These are phyloP conservation scores for Phrixothrix hirtus DNA, from an alignment of 2,888 invertebrate genomes.

Conservation along the genomic window DNA sequence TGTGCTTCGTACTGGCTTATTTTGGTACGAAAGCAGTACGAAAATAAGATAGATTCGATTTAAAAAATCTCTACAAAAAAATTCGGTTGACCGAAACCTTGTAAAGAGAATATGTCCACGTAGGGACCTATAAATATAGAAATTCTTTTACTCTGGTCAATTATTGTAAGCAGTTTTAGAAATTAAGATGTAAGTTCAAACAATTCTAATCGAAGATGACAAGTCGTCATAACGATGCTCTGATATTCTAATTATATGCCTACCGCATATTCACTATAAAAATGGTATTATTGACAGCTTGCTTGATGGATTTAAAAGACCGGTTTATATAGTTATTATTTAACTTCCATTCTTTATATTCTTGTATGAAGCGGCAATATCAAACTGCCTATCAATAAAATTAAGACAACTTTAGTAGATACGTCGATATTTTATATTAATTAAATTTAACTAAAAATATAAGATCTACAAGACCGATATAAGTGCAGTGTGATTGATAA, in stretches of 20 bases:
- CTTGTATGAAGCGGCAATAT: too few species aligned
- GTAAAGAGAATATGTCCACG: too few species aligned
- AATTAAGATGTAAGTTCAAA: not conserved
- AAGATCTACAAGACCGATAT: slow-evolving; percentile 43
- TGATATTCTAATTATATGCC: slow-evolving; percentile 22
- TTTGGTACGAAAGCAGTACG: too few species aligned
- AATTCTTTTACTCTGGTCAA: too few species aligned
- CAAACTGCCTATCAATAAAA: too few species aligned
- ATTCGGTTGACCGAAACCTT: too few species aligned
- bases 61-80: too few species aligned
- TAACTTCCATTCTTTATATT: not conserved
- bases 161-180: not conserved
- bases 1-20: too few species aligned
- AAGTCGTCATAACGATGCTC: slow-evolving; percentile 13
- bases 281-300: slow-evolving; percentile 12
- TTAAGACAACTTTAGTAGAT: too few species aligned
- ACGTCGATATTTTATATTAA: not conserved
- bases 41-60: too few species aligned
- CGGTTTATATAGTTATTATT: slow-evolving; percentile 16
- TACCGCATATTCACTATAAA: slow-evolving; percentile 16
- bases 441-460: slow-evolving; percentile 17
- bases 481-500: slow-evolving; percentile 39
- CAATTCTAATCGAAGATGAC: slow-evolving; percentile 11
- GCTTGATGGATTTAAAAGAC: slow-evolving; percentile 16
- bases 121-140: too few species aligned